A percentile compares a stretch with the other conserved stretches of the same genome.
Conservation (phyloP, 2,888 invertebrate genomes). For the Epirrita christyi region DNA sequence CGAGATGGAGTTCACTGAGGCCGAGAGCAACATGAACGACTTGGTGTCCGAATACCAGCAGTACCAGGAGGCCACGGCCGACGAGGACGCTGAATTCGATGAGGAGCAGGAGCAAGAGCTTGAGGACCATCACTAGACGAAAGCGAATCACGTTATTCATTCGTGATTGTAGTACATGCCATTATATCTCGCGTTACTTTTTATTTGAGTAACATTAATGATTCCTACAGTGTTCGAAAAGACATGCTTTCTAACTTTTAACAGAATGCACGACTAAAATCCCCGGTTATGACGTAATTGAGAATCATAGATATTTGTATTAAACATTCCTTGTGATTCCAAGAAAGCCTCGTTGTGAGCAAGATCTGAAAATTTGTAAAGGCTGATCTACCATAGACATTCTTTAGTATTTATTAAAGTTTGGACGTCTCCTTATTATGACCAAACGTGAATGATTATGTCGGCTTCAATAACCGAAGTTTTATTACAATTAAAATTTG, state of each 20-base stretch:
- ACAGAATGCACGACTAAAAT: slow-evolving; percentile 79
- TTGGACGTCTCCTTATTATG: slow-evolving; percentile 49
- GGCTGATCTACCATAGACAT: slow-evolving; percentile 72
- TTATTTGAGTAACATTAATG: slow-evolving; percentile 74
- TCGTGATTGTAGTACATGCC: slow-evolving; percentile 68
- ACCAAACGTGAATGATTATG: slow-evolving; percentile 64
- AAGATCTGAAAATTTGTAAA: slow-evolving; percentile 73
- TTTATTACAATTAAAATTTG: slow-evolving; percentile 70
- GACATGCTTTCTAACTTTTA: slow-evolving; percentile 82
- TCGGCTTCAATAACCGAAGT: slow-evolving; percentile 81
- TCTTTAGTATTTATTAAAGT: slow-evolving; percentile 64
- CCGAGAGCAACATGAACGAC: slow-evolving; percentile 97
- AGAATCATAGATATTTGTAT: slow-evolving; percentile 63
- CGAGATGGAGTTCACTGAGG: slow-evolving; percentile 98
- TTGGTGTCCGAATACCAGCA: slow-evolving; percentile 96
- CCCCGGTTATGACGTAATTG: slow-evolving; percentile 63
- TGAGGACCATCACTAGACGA: slow-evolving; percentile 83
- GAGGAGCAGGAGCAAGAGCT: slow-evolving; percentile 90
- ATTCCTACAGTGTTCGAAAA: slow-evolving; percentile 73
- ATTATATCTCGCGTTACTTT: slow-evolving; percentile 75
- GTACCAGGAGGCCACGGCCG: slow-evolving; percentile 95
- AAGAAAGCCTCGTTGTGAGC: slow-evolving; percentile 60
- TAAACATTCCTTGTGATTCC: slow-evolving; percentile 71
- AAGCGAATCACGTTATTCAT: slow-evolving; percentile 36
- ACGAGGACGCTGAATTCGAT: slow-evolving; percentile 92